Evolutionary conservation across 2,888 invertebrate genomes (phyloP).

Genomic region (Liodrosophila aerea): DNA sequence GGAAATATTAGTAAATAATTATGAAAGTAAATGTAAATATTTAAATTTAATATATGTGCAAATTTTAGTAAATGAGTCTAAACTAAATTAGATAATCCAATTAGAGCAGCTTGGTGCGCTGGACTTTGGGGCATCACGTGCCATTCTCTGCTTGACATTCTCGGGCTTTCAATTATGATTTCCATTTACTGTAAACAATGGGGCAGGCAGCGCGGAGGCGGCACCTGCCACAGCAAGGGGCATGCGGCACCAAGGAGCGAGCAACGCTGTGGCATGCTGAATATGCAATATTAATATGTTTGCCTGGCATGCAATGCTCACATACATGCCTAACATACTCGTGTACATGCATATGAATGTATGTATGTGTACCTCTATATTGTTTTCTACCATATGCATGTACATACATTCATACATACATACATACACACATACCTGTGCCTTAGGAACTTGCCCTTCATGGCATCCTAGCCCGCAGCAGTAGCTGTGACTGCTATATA

Average conservation of each 20-base stretch:
- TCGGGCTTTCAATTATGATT: constrained; percentile 11
- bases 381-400: too few relatives aligned
- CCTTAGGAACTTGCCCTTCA: constrained; percentile 9
- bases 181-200: constrained; percentile 7
- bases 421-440: too few relatives aligned
- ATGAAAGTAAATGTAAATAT: too few relatives aligned
- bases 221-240: constrained; percentile 5
- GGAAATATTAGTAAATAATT: too few relatives aligned
- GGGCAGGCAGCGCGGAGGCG: neutral
- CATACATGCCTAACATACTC: neutral
- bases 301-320: neutral
- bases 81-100: too few relatives aligned
- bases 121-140: too few relatives aligned
- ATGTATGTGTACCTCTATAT: too few relatives aligned
- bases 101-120: too few relatives aligned
- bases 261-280: constrained; percentile 23
- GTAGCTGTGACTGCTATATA: too few relatives aligned
- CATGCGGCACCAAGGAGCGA: neutral
- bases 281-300: constrained; percentile 24
- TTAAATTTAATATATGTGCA: too few relatives aligned
- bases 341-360: constrained; percentile 1
- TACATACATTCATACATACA: too few relatives aligned
- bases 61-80: too few relatives aligned
- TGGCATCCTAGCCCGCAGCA: constrained; percentile 20
- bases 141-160: neutral